phyloP scores from a whole-genome alignment of 2,113 vertebrate genomes.

The Pungitius pungitius region DNA sequence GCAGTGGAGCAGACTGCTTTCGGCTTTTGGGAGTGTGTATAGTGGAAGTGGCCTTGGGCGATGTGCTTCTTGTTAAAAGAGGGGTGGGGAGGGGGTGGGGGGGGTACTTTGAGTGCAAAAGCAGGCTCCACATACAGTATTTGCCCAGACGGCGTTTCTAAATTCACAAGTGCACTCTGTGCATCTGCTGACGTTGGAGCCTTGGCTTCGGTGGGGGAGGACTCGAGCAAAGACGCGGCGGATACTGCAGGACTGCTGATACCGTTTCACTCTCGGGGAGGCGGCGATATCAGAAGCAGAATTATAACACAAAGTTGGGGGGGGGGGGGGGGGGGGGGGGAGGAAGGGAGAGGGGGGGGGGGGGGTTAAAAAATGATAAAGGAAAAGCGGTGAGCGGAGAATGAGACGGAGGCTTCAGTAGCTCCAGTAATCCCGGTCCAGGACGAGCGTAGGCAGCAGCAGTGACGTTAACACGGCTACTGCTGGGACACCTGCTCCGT shows the following conservation, averaged over 20 bases:
- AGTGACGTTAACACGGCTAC: conserved; percentile 56
- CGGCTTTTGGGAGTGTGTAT: conserved; percentile 56
- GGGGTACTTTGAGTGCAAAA: conserved; percentile 59
- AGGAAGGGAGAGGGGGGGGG: too few species aligned
- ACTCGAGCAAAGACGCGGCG: conserved; percentile 29
- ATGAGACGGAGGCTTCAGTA: conserved; percentile 47
- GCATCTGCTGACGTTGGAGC: conserved; percentile 47
- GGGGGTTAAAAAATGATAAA: conserved; percentile 10
- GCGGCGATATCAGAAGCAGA: conserved; percentile 25
- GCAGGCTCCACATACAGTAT: conserved; percentile 54
- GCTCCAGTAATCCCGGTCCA: conserved; percentile 64
- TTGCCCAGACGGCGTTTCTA: conserved; percentile 67
- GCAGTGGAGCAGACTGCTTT: conserved; percentile 48
- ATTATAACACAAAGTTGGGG: conserved; percentile 16
- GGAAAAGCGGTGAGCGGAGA: conserved; percentile 20
- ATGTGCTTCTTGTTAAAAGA: conserved; percentile 68
- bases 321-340: background rate
- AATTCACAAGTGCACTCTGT: conserved; percentile 59
- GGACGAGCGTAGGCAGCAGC: conserved; percentile 56
- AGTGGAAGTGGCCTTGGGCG: conserved; percentile 65
- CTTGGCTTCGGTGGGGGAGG: conserved; percentile 36
- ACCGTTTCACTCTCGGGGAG: conserved; percentile 48
- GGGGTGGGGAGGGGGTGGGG: too few species aligned
- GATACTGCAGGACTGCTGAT: conserved; percentile 31
- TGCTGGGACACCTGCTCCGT: conserved; percentile 47